Evolutionary conservation across 1,140 invertebrate genomes (phyloP).

Genomic region (Battus philenor): DNA sequence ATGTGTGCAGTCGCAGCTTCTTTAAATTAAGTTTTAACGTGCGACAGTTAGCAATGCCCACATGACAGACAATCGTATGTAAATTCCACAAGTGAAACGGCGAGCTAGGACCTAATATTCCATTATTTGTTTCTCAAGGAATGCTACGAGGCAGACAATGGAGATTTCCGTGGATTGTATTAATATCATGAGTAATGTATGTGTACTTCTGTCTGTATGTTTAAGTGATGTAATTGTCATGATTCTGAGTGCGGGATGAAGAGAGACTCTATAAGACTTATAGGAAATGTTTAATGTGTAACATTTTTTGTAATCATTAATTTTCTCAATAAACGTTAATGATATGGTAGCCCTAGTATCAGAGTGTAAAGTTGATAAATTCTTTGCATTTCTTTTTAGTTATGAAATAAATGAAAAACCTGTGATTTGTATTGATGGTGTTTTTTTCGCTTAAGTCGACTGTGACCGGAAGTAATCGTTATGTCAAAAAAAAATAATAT

Average conservation of each 20-base stretch:
- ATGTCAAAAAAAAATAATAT: too few species aligned
- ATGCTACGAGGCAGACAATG: constrained; percentile 27
- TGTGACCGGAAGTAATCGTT: too few species aligned
- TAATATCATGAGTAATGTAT: constrained; percentile 36
- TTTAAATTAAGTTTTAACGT: constrained; percentile 47
- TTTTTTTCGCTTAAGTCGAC: constrained; percentile 16
- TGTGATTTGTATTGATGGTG: constrained; percentile 61
- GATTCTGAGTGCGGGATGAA: constrained; percentile 50
- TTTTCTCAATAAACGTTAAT: constrained; percentile 65
- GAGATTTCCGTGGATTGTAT: constrained; percentile 35
- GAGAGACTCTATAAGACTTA: constrained; percentile 72
- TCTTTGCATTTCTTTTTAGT: constrained; percentile 74
- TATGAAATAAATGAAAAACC: constrained; percentile 66
- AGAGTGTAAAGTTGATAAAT: constrained; percentile 67
- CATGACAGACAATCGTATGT: constrained; percentile 30
- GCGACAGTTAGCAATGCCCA: constrained; percentile 46
- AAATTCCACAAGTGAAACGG: constrained; percentile 46
- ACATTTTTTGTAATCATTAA: constrained; percentile 74
- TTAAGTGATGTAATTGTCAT: constrained; percentile 65
- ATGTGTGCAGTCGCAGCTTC: constrained; percentile 42
- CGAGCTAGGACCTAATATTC: constrained; percentile 32
- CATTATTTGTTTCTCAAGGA: constrained; percentile 30
- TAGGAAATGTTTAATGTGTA: constrained; percentile 72
- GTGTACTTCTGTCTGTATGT: constrained; percentile 45
- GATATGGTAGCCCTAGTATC: constrained; percentile 66